phyloP scores from a whole-genome alignment of 2,797 vertebrate species.

The Coreius guichenoti region DNA sequence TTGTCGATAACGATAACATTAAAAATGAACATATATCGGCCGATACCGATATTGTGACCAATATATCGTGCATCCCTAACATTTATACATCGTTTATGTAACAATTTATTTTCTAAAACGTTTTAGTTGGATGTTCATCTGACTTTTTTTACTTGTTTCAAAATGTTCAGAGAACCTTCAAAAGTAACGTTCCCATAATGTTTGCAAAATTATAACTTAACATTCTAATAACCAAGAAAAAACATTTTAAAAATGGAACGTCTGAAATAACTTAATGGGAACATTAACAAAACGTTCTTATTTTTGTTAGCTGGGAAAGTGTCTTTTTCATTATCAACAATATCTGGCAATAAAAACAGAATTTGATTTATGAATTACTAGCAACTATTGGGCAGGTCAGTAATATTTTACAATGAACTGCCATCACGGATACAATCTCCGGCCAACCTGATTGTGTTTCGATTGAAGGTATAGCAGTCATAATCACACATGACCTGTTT shows the following conservation, averaged over 20 bases:
- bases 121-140: not conserved
- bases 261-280: not conserved
- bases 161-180: not conserved
- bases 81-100: no score
- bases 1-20: no score
- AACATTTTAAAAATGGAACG: not conserved
- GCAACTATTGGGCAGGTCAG: not conserved
- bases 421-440: not conserved
- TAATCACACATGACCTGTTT: not conserved
- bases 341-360: not conserved
- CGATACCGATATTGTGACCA: no score
- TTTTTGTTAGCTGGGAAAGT: not conserved
- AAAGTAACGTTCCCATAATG: not conserved
- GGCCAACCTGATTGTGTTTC: not conserved
- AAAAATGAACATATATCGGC: no score
- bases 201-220: not conserved
- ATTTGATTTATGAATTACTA: not conserved
- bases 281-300: not conserved
- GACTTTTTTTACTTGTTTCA: no score
- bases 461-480: not conserved
- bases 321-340: not conserved
- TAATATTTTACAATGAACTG: not conserved
- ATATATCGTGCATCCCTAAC: no score
- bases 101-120: no score
- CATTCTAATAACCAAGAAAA: not conserved